Evolutionary conservation across 2,113 vertebrate genomes (phyloP).

Genomic region (Nerophis lumbriciformis): DNA sequence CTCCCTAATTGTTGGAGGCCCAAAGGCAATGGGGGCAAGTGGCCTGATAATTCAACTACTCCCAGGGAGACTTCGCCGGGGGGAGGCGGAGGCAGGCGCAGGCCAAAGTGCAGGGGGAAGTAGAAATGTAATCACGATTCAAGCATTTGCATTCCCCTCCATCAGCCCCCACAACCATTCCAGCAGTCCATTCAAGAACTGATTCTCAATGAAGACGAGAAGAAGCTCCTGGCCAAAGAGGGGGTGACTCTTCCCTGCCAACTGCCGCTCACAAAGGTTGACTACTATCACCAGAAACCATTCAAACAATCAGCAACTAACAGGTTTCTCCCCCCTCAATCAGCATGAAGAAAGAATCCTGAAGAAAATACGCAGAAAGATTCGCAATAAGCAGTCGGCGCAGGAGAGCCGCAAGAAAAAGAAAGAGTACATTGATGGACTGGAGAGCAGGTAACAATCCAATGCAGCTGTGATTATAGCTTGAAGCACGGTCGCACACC

Average conservation of each 20-base stretch:
- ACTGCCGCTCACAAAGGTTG: constrained; percentile 91
- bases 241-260: constrained; percentile 83
- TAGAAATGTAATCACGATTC: constrained; percentile 37
- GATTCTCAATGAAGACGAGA: constrained; percentile 89
- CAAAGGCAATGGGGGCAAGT: constrained; percentile 18
- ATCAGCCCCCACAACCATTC: constrained; percentile 50
- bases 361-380: constrained; percentile 95
- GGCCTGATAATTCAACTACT: constrained; percentile 27
- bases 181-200: constrained; percentile 80
- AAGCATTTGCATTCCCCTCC: constrained; percentile 33
- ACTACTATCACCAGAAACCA: not conserved
- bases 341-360: constrained; percentile 89
- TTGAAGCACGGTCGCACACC: no score
- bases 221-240: constrained; percentile 88
- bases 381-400: constrained; percentile 93
- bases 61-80: constrained; percentile 12
- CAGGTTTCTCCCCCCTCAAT: not conserved
- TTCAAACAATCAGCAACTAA: not conserved
- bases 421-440: constrained; percentile 90
- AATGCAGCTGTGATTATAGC: not conserved
- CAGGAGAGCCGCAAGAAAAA: constrained; percentile 97
- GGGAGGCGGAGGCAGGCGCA: not conserved
- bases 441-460: constrained; percentile 80
- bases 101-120: constrained; percentile 5
- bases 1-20: constrained; percentile 33